These are phyloP conservation scores for Scolopax mira DNA, from an alignment of 2,113 vertebrate species.

Conservation along the genomic window DNA sequence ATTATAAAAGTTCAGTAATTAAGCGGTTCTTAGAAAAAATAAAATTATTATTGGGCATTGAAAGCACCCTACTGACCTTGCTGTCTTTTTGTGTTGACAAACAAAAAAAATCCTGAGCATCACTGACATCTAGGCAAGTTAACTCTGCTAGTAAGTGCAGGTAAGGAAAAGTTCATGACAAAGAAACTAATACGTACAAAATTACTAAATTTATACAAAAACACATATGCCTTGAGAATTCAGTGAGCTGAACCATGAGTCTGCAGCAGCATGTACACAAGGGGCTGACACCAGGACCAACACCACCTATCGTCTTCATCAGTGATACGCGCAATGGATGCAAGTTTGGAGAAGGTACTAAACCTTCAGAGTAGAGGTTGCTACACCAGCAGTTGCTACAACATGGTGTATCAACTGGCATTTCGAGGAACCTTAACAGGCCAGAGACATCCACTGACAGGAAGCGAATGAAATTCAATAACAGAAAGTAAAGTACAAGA, in stretches of 20 bases:
- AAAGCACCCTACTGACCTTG: background rate
- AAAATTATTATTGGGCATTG: rapidly evolving
- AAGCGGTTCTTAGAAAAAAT: background rate
- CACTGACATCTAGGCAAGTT: background rate
- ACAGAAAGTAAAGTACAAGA: background rate
- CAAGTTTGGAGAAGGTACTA: background rate
- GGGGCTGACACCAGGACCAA: background rate
- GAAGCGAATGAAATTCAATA: background rate
- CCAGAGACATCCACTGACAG: background rate
- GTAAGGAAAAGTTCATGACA: background rate
- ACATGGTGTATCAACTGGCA: background rate
- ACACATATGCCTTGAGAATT: background rate
- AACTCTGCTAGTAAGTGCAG: background rate
- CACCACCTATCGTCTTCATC: background rate
- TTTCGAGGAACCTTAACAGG: background rate
- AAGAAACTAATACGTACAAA: background rate
- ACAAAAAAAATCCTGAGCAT: background rate
- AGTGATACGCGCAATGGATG: background rate
- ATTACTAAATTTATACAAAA: background rate
- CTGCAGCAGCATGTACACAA: background rate
- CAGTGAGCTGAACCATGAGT: background rate
- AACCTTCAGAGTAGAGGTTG: background rate
- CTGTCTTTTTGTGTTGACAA: background rate
- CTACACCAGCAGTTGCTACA: background rate
- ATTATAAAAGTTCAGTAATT: background rate